Conservation (phyloP, 2,113 vertebrate genomes). For the Coptodon bakossiorum region DNA sequence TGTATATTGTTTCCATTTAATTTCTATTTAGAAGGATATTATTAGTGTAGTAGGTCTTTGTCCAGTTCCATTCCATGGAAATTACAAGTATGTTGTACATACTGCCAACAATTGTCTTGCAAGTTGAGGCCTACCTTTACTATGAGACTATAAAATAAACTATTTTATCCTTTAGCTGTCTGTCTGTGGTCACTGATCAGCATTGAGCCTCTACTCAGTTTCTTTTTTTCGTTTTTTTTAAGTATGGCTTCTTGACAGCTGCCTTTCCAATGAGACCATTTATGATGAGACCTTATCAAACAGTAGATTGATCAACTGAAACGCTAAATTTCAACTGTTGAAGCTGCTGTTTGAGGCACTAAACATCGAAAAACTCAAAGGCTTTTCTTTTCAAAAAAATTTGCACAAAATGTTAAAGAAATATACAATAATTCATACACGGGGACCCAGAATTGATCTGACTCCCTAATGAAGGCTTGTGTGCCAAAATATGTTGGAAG, state of each 20-base stretch:
- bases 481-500: not conserved
- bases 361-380: not conserved
- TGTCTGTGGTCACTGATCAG: not conserved
- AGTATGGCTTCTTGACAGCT: not conserved
- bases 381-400: not conserved
- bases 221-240: not conserved
- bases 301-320: not conserved
- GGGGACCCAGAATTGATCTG: not conserved
- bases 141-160: slow-evolving; percentile 99
- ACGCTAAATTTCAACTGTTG: not conserved
- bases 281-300: not conserved
- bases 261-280: not conserved
- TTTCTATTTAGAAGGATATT: slow-evolving; percentile 67
- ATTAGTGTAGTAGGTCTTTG: slow-evolving; percentile 77
- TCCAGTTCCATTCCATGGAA: slow-evolving; percentile 89
- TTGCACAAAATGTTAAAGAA: not conserved
- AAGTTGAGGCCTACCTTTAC: slow-evolving; percentile 98
- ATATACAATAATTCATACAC: not conserved
- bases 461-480: not conserved
- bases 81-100: slow-evolving; percentile 98
- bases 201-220: not conserved
- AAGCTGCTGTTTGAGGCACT: not conserved
- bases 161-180: slow-evolving; percentile 89
- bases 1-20: slow-evolving; percentile 70
- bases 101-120: slow-evolving; percentile 97